Percentiles rank a stretch among this genome's conserved stretches.
These are phyloP conservation scores for Salmo trutta DNA, from an alignment of 2,797 vertebrate genomes.

Conservation along the genomic window DNA sequence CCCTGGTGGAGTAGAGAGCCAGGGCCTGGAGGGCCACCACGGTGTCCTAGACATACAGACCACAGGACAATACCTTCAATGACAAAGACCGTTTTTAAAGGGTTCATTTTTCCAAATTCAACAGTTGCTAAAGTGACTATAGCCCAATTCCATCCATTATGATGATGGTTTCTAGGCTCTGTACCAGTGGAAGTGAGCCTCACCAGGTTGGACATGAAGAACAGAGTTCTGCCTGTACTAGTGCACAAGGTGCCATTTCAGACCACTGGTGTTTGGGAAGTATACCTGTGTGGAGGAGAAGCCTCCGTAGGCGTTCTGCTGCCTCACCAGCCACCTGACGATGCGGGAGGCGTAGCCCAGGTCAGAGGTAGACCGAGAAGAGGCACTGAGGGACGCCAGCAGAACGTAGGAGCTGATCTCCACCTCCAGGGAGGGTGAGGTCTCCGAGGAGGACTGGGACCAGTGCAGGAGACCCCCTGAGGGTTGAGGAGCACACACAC, in stretches of 20 bases:
- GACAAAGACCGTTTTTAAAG: too few species aligned
- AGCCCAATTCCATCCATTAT: too few species aligned
- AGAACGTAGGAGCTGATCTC: conserved; percentile 82
- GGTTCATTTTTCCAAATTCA: too few species aligned
- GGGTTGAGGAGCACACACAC: conserved; percentile 17
- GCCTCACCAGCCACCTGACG: conserved; percentile 77
- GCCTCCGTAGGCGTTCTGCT: conserved; percentile 81
- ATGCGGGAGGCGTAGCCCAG: conserved; percentile 67
- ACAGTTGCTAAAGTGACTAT: too few species aligned
- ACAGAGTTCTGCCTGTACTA: too few species aligned
- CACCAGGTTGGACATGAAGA: too few species aligned
- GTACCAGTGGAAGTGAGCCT: too few species aligned
- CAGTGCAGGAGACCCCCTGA: conserved; percentile 66
- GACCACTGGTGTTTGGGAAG: not conserved
- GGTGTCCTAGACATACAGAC: conserved; percentile 60
- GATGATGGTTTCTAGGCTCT: too few species aligned
- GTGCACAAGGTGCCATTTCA: too few species aligned
- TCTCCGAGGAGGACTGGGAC: conserved; percentile 49
- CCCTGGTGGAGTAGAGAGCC: conserved; percentile 77
- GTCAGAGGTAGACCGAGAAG: conserved; percentile 61
- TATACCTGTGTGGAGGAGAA: conserved; percentile 88
- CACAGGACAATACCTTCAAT: too few species aligned
- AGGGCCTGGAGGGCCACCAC: conserved; percentile 87
- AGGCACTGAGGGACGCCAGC: conserved; percentile 71
- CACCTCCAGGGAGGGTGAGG: conserved; percentile 73